Base-by-base conservation (phyloP, 2,797 vertebrate species). In the Muscicapa striata region DNA sequence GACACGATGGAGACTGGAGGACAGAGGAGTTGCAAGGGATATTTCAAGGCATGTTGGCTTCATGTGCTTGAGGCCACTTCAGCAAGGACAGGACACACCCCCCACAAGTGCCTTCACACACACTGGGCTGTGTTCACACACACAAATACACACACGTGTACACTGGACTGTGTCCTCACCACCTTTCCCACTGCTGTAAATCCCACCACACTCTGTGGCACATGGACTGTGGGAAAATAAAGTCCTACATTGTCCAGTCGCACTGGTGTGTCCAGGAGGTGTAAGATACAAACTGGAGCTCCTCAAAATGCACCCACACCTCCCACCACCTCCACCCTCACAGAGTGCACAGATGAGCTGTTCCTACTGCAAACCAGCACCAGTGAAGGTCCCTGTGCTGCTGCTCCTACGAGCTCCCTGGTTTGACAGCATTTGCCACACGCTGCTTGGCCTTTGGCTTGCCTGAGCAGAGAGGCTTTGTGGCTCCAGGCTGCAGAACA, bases 401-500 rank as follows among this genome's bases (percentile, higher is more conserved):
- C 59, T 48, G 49, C 64, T 84, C 68, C 72, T 77, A 34, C 2
- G 59, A 12, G 40, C 78, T 81, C 89, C 88, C 49, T 11, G 0
- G 79, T 89, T 69, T 92, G 57, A 74, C 58, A 6, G 62, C 62
- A 41, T 51, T 89, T 34, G 79, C 86, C 30, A 61, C 7, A 10
- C 3, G 34, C 43, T 84, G 93, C 45, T 87, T 96, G 40, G 66
- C 75, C 91, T 92, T 96, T 12, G 17, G 85, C 63, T 90, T 97
- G 48, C 83, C 94, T 0, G n/a, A 66, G 59, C 94, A 84, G 49
- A 40, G 74, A 17, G 88, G 76, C 48, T 77, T 95, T 58, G 76
- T 84, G 59, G 62, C 41, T 43, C 88, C 89, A 18, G 78, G 81
- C 97, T 98, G 94, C 29, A 55, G 52, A 49, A 77, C 19, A 76